These are phyloP conservation scores for Leptinotarsa peninsularis DNA, from an alignment of 2,888 invertebrate genomes.

Conservation along the genomic window DNA sequence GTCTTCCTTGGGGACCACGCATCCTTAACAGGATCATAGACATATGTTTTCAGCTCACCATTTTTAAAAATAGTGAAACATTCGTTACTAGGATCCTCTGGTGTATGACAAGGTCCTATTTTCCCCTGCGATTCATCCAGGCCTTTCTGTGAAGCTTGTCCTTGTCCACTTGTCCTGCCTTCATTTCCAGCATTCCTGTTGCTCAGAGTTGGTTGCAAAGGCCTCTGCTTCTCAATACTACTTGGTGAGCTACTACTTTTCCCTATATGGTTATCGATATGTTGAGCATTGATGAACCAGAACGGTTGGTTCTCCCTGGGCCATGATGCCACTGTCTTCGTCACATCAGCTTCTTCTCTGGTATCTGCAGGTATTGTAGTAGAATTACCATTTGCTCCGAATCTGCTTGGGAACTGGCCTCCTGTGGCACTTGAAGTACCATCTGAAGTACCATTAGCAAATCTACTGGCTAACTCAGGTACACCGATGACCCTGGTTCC, in stretches of 20 bases:
- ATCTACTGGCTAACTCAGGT: constrained; percentile 69
- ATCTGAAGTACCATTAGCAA: constrained; percentile 47
- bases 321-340: constrained; percentile 73
- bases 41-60: constrained; percentile 19
- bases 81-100: neutral
- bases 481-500: constrained; percentile 72
- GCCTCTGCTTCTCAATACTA: no score
- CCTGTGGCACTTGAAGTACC: constrained; percentile 42
- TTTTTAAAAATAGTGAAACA: constrained; percentile 19
- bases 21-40: constrained; percentile 20
- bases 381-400: constrained; percentile 66
- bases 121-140: no score
- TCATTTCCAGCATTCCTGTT: neutral
- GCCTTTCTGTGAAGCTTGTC: no score
- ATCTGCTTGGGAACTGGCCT: constrained; percentile 64
- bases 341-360: constrained; percentile 72
- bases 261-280: constrained; percentile 67
- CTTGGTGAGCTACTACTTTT: neutral
- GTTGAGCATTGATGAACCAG: constrained; percentile 79
- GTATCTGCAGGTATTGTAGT: constrained; percentile 75
- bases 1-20: constrained; percentile 11
- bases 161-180: no score
- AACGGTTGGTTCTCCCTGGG: constrained; percentile 78
- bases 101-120: neutral
- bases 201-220: neutral